Evolutionary conservation across 2,888 invertebrate species (phyloP), one percentile per base, ranked within the genome.

Genomic region (Crioceris asparagi): DNA sequence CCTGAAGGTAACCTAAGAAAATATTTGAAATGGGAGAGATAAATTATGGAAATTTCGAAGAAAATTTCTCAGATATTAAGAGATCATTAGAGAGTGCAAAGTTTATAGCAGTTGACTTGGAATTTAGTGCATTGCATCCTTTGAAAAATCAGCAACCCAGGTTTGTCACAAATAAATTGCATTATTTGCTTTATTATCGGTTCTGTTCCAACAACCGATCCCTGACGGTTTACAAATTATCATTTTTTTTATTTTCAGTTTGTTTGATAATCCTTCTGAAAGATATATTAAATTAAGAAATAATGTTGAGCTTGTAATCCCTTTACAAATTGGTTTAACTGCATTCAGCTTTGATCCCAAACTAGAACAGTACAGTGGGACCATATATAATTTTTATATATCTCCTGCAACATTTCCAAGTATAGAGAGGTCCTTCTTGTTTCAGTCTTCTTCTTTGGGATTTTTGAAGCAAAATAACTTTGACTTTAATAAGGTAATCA

Each of bases 401-500:
- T 70, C 75, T 46, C 83, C 85, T 1, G 70, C 73, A 53, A 59
- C 70, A 1, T 71, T 80, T 57, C 75, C 72, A 1, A 68, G 69
- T 32, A 61, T 75, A n/a, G 71, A 78, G 52, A 72, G 71, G 45
- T 61, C 67, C 17, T 75, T 79, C 54, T 64, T 69, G 29, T 77
- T 76, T 52, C 77, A 81, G 65, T 70, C 75, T 1, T 72, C 74
- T 1, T 71, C 76, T 3, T 52, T 80, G 10, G 70, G 73, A 39
- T 85, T 83, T 59, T 65, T 83, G 21, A 69, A 70, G 48, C 58
- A 57, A 35, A 67, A 78, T 55, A 70, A 73, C 16, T 80, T 81
- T 61, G 74, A 85, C 64, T 85, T 83, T 56, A 83, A 84, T 60
- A 81, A 82, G 75, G 84, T 83, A 68, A 29, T 18, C 29, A 32